Base-by-base conservation (phyloP, 64 coral and sea anemone species). In the Actinia equina region DNA sequence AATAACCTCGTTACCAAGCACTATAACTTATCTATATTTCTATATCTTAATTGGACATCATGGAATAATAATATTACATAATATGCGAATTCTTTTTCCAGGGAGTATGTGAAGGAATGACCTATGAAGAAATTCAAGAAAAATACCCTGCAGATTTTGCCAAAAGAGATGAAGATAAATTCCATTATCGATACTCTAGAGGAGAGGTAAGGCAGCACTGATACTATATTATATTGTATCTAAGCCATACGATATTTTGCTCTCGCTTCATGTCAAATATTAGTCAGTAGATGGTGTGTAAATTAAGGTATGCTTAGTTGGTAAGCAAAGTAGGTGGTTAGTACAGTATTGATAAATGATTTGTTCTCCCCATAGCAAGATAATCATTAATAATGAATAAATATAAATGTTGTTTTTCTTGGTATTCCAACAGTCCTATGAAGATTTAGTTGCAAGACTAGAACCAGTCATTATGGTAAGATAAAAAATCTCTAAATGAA, bases 51-150 rank as follows among this genome's bases (percentile, higher is more conserved):
- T n/a, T n/a, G n/a, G n/a, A n/a, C n/a, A n/a, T n/a, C n/a, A n/a
- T n/a, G n/a, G n/a, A n/a, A n/a, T n/a, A n/a, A n/a, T n/a, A n/a
- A n/a, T n/a, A n/a, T n/a, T n/a, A n/a, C n/a, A n/a, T n/a, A n/a
- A n/a, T n/a, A n/a, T n/a, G n/a, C n/a, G n/a, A n/a, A 49, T 49
- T 49, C 4, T 49, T 49, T 49, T 49, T 59, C 80, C 71, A 95
- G 93, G 93, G 96, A 55, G 96, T 98, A 9, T 98, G 96, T 93
- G 96, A 98, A 82, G 96, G 94, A 51, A 98, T 98, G 96, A 95
- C 93, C 30, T 98, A 98, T 64, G 96, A 98, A 62, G 93, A 95
- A 80, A 98, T 98, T 54, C 96, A 98, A 62, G 96, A 98, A 41
- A 88, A 98, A 85, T 98, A 67, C 76, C 96, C 96, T 22, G 93